Evolutionary conservation across 2,888 invertebrate species (phyloP), one percentile per base, ranked within the genome.

Genomic region (Diarsia dahlii): DNA sequence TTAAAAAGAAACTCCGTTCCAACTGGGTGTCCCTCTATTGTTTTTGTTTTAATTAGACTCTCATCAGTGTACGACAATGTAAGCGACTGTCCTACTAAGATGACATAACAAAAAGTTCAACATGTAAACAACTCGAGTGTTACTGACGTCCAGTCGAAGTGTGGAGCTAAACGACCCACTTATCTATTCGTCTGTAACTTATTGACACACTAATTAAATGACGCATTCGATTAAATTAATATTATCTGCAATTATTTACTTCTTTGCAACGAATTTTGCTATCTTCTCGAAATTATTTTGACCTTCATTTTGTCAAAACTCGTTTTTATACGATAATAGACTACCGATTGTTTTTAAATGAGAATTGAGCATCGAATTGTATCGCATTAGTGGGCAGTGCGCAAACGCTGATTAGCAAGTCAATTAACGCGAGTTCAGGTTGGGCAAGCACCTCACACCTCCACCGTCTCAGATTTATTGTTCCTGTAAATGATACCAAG

Each of bases 321-420:
- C 3, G 64, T 72, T 71, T 66, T 34, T 71, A 62, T 52, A 54
- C 46, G 50, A 68, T 80, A 81, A 80, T 75, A 74, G 62, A 80
- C 46, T 50, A 74, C 56, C n/a, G 72, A 74, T 82, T 84, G 78
- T 81, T 85, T 87, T 87, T 82, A 76, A 76, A 78, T 74, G 73
- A 77, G 80, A 82, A 79, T 82, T 78, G 72, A 76, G 56, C 80
- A 78, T 86, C 76, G 76, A 83, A 85, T 84, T 82, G 84, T 84
- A 85, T 78, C 85, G 84, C 84, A 87, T 87, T 89, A 84, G 77
- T 76, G 75, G 85, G 70, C 77, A 74, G 86, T 83, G 83, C 87
- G 89, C 89, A 84, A 90, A 89, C 87, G 85, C 87, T 89, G 84
- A 93, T 93, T 93, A 93, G 92, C 93, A 93, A 93, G 91, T 93